These are phyloP conservation scores for Drosophila monieri DNA, from an alignment of 2,888 invertebrate species.

Conservation along the genomic window DNA sequence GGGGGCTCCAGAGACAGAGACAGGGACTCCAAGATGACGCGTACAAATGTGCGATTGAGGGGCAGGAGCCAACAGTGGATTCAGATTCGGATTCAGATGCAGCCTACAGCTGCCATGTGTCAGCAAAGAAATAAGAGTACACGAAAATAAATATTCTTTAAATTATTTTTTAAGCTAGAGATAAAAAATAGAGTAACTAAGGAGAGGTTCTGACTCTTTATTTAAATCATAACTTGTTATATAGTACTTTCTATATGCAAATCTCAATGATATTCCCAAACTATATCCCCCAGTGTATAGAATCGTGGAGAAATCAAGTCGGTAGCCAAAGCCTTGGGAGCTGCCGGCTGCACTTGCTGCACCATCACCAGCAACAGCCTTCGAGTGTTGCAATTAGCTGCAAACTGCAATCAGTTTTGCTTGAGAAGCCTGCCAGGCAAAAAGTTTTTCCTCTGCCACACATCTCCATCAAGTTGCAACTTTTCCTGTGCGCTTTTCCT, in stretches of 20 bases:
- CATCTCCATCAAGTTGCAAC: conserved; percentile 35
- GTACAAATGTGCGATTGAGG: conserved; percentile 72
- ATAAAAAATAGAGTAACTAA: no score
- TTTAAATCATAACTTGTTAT: no score
- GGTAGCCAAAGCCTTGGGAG: conserved; percentile 43
- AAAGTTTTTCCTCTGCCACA: conserved; percentile 30
- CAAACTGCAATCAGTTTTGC: conserved; percentile 58
- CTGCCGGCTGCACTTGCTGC: conserved; percentile 34
- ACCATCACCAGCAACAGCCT: conserved; percentile 3
- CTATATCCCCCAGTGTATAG: conserved; percentile 7
- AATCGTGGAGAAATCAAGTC: conserved; percentile 41
- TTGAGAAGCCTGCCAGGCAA: conserved; percentile 45
- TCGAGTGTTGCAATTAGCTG: conserved; percentile 54
- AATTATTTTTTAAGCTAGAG: no score
- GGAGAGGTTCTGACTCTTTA: no score
- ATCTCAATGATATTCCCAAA: neutral
- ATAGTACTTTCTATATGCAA: neutral
- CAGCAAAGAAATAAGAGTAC: conserved; percentile 23
- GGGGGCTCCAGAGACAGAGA: conserved; percentile 22
- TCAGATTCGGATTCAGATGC: conserved; percentile 32
- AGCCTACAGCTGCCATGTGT: conserved; percentile 51
- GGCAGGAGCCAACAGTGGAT: conserved; percentile 42
- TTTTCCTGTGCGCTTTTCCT: conserved; percentile 43
- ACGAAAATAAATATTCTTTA: neutral
- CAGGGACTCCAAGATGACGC: conserved; percentile 59